A percentile compares a stretch with the other conserved stretches of the same genome.
These are phyloP conservation scores for Crenichthys baileyi DNA, from an alignment of 2,797 vertebrate species.

Conservation along the genomic window DNA sequence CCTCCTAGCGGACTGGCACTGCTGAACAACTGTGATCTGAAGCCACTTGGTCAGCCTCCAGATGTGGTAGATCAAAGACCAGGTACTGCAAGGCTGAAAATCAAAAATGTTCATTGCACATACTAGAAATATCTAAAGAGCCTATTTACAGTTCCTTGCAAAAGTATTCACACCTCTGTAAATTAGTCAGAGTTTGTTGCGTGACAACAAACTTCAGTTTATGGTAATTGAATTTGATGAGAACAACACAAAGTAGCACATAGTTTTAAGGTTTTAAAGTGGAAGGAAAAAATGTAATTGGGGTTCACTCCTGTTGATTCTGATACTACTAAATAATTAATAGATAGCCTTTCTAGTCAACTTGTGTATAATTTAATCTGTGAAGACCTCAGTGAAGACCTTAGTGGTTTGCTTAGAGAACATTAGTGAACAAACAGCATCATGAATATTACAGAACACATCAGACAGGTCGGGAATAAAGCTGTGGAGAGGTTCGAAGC, in stretches of 20 bases:
- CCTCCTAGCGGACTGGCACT: slow-evolving; percentile 62
- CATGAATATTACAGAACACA: not conserved
- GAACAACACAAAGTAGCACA: not conserved
- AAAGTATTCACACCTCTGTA: not conserved
- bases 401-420: not conserved
- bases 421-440: not conserved
- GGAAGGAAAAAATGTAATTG: not conserved
- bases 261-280: no score
- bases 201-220: not conserved
- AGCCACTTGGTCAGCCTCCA: slow-evolving; percentile 43
- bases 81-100: slow-evolving; percentile 55
- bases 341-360: not conserved
- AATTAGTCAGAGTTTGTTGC: not conserved
- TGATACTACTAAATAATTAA: not conserved
- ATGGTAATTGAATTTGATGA: not conserved
- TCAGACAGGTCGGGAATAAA: not conserved
- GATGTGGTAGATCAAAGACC: slow-evolving; percentile 40
- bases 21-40: slow-evolving; percentile 53
- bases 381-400: not conserved
- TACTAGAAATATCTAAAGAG: not conserved
- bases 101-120: slow-evolving; percentile 2
- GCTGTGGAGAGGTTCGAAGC: not conserved
- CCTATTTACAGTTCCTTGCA: not conserved
- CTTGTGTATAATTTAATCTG: not conserved
- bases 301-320: not conserved